These are phyloP conservation scores for Australoheros facetus DNA, from an alignment of 2,797 vertebrate species.

Conservation along the genomic window DNA sequence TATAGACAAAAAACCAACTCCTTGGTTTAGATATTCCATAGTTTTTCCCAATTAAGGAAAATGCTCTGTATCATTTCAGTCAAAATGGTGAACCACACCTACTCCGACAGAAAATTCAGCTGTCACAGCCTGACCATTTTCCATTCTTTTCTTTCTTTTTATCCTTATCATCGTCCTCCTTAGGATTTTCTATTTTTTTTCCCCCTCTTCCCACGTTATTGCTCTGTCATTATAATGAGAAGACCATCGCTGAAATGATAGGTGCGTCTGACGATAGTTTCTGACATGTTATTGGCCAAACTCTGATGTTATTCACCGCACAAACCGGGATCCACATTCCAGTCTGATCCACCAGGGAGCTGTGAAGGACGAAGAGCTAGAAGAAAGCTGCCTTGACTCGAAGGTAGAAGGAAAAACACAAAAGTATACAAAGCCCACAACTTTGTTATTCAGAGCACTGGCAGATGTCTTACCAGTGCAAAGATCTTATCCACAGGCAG, in stretches of 20 bases:
- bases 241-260: constrained; percentile 26
- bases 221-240: constrained; percentile 35
- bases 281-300: constrained; percentile 36
- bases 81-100: background rate
- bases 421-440: constrained; percentile 2
- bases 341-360: constrained; percentile 25
- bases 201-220: constrained; percentile 8
- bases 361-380: constrained; percentile 45
- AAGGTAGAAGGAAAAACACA: constrained; percentile 43
- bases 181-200: constrained; percentile 17
- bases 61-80: background rate
- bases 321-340: constrained; percentile 47
- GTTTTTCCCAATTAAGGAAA: background rate
- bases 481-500: constrained; percentile 27
- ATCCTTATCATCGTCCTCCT: constrained; percentile 8
- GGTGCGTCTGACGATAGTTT: constrained; percentile 1
- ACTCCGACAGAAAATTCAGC: background rate
- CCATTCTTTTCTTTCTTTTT: constrained; percentile 13
- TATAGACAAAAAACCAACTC: background rate
- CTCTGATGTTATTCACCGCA: constrained; percentile 15
- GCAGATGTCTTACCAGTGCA: constrained; percentile 36
- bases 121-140: constrained; percentile 16
- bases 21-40: background rate
- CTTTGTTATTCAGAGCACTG: constrained; percentile 31
- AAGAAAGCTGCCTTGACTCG: constrained; percentile 46